Conservation (phyloP, 2,113 vertebrate genomes). For the Hypomesus transpacificus region DNA sequence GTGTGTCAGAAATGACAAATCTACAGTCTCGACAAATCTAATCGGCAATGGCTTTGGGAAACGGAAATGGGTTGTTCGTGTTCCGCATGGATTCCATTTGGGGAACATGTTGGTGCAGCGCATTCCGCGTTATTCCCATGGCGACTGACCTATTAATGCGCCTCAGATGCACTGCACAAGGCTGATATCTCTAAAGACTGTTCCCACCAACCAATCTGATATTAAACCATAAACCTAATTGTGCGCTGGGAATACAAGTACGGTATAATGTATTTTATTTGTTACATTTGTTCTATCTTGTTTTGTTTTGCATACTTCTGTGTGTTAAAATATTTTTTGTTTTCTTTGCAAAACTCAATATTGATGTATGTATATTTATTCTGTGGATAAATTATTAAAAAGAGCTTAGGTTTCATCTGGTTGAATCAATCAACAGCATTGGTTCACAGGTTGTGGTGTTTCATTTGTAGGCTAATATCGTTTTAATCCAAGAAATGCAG, state of each 20-base stretch:
- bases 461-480: no score
- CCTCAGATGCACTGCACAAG: background rate
- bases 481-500: no score
- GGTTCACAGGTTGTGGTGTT: background rate
- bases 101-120: background rate
- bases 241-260: no score
- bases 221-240: no score
- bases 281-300: background rate
- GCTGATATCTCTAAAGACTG: no score
- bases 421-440: background rate
- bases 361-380: background rate
- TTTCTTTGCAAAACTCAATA: background rate
- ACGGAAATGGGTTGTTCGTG: constrained; percentile 1
- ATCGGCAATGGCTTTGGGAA: background rate
- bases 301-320: constrained; percentile 1
- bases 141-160: constrained; percentile 7
- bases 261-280: background rate
- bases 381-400: background rate
- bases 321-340: background rate
- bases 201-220: no score
- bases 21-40: background rate
- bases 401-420: background rate
- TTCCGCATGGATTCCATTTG: constrained; percentile 6
- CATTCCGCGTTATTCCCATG: background rate
- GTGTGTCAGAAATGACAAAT: no score